phyloP scores from a whole-genome alignment of 2,797 vertebrate species.

The Calcarius lapponicus region DNA sequence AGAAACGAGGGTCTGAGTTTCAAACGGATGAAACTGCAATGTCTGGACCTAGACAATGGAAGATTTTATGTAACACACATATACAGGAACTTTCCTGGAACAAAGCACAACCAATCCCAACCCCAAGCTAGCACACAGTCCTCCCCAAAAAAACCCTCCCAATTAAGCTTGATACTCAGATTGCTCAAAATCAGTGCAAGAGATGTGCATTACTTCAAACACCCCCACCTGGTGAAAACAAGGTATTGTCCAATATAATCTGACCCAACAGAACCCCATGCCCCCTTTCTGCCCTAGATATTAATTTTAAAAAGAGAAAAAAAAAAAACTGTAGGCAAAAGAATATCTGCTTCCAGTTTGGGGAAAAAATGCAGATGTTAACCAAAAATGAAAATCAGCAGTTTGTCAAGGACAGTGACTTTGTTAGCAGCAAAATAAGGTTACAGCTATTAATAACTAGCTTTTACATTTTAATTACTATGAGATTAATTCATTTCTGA shows the following conservation, averaged over 20 bases:
- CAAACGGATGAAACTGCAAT: conserved; percentile 92
- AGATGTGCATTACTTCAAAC: not conserved
- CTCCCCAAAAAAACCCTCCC: accelerated
- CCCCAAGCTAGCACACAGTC: not conserved
- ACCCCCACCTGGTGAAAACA: not conserved
- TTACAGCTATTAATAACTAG: conserved; percentile 12
- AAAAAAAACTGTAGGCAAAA: not conserved
- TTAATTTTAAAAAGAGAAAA: not conserved
- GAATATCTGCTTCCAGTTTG: not conserved
- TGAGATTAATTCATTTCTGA: not conserved
- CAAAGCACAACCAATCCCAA: not conserved
- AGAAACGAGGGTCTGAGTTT: conserved; percentile 93
- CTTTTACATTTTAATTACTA: conserved; percentile 12
- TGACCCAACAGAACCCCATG: not conserved
- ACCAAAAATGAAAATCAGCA: not conserved
- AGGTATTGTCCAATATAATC: not conserved
- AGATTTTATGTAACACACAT: not conserved
- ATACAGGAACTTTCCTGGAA: not conserved
- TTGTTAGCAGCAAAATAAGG: not conserved
- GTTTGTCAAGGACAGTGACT: conserved; percentile 22
- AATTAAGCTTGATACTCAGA: not conserved
- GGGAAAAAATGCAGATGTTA: not conserved
- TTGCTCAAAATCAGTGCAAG: not conserved
- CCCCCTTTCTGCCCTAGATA: not conserved
- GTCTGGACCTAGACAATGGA: conserved; percentile 88